Conservation (phyloP, 2,888 invertebrate genomes). For the Sinotaia quadrata region DNA sequence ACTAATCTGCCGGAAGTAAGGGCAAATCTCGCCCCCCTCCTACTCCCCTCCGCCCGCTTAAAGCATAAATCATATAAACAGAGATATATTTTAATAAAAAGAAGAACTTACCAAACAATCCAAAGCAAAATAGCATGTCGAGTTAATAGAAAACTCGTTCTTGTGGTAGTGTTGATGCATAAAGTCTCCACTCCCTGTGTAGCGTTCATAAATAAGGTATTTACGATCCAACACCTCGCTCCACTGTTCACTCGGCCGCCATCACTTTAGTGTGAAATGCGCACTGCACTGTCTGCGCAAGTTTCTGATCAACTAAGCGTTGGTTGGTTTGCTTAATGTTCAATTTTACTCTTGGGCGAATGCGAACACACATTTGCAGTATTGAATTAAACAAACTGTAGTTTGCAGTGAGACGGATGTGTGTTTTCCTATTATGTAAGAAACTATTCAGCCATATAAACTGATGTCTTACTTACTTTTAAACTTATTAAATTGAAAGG, state of each 20-base stretch:
- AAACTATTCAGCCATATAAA: too few species aligned
- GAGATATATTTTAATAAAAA: neutral
- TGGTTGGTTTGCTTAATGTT: too few species aligned
- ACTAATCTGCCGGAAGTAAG: slow-evolving; percentile 25
- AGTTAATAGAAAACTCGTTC: slow-evolving; percentile 28
- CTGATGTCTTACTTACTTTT: too few species aligned
- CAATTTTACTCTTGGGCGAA: too few species aligned
- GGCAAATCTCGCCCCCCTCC: slow-evolving; percentile 2
- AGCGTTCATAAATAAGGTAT: slow-evolving; percentile 32
- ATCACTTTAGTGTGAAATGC: slow-evolving; percentile 31
- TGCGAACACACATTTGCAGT: too few species aligned
- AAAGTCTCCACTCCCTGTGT: slow-evolving; percentile 21
- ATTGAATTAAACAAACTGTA: too few species aligned
- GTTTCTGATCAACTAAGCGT: too few species aligned
- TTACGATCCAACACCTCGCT: slow-evolving; percentile 25
- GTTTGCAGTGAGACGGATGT: too few species aligned
- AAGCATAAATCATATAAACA: slow-evolving; percentile 26
- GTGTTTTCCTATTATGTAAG: too few species aligned
- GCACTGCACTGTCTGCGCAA: slow-evolving; percentile 33
- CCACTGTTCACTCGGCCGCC: slow-evolving; percentile 29
- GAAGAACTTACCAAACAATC: slow-evolving; percentile 27
- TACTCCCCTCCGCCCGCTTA: neutral
- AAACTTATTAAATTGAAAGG: too few species aligned
- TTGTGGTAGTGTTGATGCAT: slow-evolving; percentile 27
- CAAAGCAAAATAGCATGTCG: slow-evolving; percentile 32